Evolutionary conservation across 2,113 vertebrate genomes (phyloP), one percentile per base, ranked within the genome.

Genomic region (Cinclus cinclus): DNA sequence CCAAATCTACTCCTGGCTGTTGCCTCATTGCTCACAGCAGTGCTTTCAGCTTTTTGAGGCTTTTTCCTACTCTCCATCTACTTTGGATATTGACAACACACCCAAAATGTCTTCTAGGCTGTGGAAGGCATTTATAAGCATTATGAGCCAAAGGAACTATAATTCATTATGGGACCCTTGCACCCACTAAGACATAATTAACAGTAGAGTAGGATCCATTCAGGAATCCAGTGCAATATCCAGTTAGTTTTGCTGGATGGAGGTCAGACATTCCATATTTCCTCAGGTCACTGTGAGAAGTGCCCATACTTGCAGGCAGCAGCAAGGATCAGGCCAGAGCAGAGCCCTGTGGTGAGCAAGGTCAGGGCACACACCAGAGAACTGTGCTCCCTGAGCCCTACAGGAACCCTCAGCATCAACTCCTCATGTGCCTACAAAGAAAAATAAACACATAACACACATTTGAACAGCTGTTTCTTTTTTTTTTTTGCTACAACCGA

Each of bases 291-390:
- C 28, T 5, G 42, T 11, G 81, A 94, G 87, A 98, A 97, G 91
- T 95, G 59, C 46, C 95, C 97, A 6, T 99, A 96, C 92, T 94
- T 98, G 97, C 97, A 98, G 50, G 99, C 96, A 56, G 97, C 97
- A 92, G 90, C 86, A 1, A 98, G 97, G 68, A 99, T 97, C n/a
- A 97, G 80, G 67, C 93, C 71, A 79, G 98, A 98, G 92, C 98
- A 99, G 76, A 99, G 83, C 59, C 98, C 24, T 1, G 98, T 98
- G 89, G 98, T 89, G 11, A 99, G 96, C 79, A 99, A 96, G 47
- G 99, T 99, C 87, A 97, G 91, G 5, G 85, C 96, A 56, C 98
- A 99, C 33, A 99, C 98, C 10, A 97, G 85, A 27, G 53, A 39
- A 68, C 74, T 87, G 24, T 98, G 96, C 21, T 98, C 95, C 52